Evolutionary conservation across 2,113 vertebrate genomes (phyloP).

Genomic region (Gasterosteus nipponicus): DNA sequence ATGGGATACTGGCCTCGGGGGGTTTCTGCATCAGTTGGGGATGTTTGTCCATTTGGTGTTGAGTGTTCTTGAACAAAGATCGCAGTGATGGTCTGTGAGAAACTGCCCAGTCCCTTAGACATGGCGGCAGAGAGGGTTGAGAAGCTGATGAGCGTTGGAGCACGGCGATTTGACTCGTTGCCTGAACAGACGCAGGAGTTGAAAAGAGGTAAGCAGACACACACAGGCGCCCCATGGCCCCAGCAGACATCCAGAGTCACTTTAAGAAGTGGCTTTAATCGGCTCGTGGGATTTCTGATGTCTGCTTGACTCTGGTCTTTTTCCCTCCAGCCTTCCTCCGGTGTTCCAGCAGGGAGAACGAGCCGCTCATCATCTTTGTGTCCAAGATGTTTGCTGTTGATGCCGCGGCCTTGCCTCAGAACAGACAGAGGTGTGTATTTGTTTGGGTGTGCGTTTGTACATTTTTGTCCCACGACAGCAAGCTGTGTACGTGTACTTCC

Average conservation of each 20-base stretch:
- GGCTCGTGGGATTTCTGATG: neutral
- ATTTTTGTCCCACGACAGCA: too few species aligned
- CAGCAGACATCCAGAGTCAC: too few species aligned
- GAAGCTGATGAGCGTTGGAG: constrained; percentile 88
- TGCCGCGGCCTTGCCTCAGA: constrained; percentile 86
- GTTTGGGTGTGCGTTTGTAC: neutral
- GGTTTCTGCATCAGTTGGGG: neutral
- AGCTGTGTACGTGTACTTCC: too few species aligned
- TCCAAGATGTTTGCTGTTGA: constrained; percentile 98
- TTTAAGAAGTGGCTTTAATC: neutral
- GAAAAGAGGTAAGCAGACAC: constrained; percentile 82
- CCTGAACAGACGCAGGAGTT: constrained; percentile 88
- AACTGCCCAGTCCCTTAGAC: constrained; percentile 92
- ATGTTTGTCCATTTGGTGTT: neutral
- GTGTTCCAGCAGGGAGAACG: constrained; percentile 85
- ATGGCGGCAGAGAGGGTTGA: constrained; percentile 89
- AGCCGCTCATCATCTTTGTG: constrained; percentile 93
- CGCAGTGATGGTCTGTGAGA: constrained; percentile 93
- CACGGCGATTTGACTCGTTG: constrained; percentile 87
- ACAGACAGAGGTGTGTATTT: constrained; percentile 87
- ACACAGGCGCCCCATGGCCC: neutral
- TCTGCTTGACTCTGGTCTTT: constrained; percentile 8
- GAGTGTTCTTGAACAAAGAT: constrained; percentile 39
- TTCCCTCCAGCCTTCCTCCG: constrained; percentile 87
- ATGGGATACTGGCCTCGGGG: neutral